Percentiles rank a stretch among this genome's conserved stretches.
phyloP scores from a whole-genome alignment of 2,113 vertebrate genomes.

The Mustela nigripes region DNA sequence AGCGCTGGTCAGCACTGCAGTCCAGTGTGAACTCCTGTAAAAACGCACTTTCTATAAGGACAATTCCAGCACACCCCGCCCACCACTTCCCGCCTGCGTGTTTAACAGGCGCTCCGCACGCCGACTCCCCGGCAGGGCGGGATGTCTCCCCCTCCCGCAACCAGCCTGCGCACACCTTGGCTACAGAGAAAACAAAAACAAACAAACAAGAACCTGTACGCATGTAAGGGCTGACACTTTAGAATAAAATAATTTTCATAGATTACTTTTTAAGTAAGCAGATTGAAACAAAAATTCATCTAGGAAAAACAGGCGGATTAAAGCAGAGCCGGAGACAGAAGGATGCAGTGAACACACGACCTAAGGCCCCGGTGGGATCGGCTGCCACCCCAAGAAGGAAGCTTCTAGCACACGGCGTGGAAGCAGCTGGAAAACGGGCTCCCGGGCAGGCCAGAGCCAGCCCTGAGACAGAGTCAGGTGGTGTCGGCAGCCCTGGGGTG shows the following conservation, averaged over 20 bases:
- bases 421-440: not conserved
- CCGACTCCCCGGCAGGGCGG: not conserved
- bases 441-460: not conserved
- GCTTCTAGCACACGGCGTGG: not conserved
- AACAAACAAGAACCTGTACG: not conserved
- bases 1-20: rapidly evolving
- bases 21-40: too few species aligned
- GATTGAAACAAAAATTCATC: not conserved
- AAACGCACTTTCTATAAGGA: not conserved
- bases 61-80: not conserved
- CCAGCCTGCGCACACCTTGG: rapidly evolving
- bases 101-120: not conserved
- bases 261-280: not conserved
- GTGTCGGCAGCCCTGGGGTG: rapidly evolving
- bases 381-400: not conserved
- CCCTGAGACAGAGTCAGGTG: not conserved
- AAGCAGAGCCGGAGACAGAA: too few species aligned
- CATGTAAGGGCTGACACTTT: not conserved
- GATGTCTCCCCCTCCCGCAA: not conserved
- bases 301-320: not conserved
- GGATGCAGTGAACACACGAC: rapidly evolving
- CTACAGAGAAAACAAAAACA: not conserved
- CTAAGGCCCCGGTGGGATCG: rapidly evolving
- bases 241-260: not conserved
- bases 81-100: rapidly evolving